Base-by-base conservation (phyloP, 2,797 vertebrate species). In the Neostethus bicornis region DNA sequence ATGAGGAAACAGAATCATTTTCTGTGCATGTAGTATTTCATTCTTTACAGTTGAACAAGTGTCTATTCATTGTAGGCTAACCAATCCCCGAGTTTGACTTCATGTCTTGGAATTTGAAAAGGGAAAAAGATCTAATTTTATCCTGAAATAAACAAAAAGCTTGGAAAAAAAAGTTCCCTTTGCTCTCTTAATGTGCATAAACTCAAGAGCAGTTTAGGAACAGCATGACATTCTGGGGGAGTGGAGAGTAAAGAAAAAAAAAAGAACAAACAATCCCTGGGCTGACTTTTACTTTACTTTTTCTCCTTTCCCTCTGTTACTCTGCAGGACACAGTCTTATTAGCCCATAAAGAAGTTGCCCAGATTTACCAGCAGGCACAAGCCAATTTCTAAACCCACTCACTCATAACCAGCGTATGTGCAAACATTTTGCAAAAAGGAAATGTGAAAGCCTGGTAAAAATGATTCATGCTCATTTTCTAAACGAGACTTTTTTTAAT, bases 241-340 rank as follows among this genome's bases (percentile, higher is more conserved):
- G n/a, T n/a, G n/a, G n/a, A n/a, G n/a, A n/a, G n/a, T n/a, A n/a
- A 53, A 19, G 9, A 37, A 28, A 60, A 54, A 20, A 38, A 31
- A 48, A 6, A 2, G 62, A 58, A 47, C 70, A 48, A 31, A 23
- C 31, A 64, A 28, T 65, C 60, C 52, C 63, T 19, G 29, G 35
- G 35, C 65, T 51, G 66, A 63, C 35, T 51, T 73, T 61, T 38
- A 49, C 63, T 61, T 81, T 34, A 78, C 60, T 47, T 55, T 60
- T 73, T 58, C 50, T 54, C 49, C 61, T 32, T 14, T 56, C 56
- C 68, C 61, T 61, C 57, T 55, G 53, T 80, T 67, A 31, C 62
- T 80, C 82, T 51, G 62, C 67, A 76, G 75, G 79, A 70, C 66
- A 73, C 49, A 31, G 44, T 37, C 51, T 85, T 87, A 86, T 77